Conservation (phyloP, 2,113 vertebrate genomes). For the Prunella fulvescens region DNA sequence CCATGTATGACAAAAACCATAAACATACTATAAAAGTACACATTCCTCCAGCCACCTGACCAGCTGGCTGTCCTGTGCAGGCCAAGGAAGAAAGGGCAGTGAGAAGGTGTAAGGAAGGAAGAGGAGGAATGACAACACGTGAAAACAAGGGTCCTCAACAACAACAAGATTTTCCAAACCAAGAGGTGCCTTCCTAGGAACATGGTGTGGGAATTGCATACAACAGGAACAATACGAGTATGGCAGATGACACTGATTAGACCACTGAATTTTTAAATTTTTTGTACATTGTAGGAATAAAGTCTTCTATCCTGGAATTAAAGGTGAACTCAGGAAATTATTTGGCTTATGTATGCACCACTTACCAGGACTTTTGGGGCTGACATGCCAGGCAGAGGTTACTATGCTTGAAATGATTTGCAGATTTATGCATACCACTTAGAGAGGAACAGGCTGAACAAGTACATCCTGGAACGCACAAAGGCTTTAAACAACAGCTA, state of each 20-base stretch:
- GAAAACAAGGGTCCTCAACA: background rate
- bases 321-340: background rate
- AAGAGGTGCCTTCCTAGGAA: background rate
- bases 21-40: background rate
- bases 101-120: background rate
- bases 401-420: background rate
- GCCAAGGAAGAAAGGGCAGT: background rate
- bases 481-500: background rate
- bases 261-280: background rate
- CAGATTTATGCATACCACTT: background rate
- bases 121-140: background rate
- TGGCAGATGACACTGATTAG: background rate
- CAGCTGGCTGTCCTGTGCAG: background rate
- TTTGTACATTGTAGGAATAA: background rate
- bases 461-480: background rate
- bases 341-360: background rate
- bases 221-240: background rate
- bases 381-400: background rate
- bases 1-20: background rate
- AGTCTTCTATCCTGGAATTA: background rate
- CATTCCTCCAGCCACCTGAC: background rate
- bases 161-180: background rate
- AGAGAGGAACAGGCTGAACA: background rate
- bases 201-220: background rate
- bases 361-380: background rate